Percentiles rank a stretch among this genome's conserved stretches.
Conservation (phyloP, 2,113 vertebrate genomes). For the Rostratula benghalensis region DNA sequence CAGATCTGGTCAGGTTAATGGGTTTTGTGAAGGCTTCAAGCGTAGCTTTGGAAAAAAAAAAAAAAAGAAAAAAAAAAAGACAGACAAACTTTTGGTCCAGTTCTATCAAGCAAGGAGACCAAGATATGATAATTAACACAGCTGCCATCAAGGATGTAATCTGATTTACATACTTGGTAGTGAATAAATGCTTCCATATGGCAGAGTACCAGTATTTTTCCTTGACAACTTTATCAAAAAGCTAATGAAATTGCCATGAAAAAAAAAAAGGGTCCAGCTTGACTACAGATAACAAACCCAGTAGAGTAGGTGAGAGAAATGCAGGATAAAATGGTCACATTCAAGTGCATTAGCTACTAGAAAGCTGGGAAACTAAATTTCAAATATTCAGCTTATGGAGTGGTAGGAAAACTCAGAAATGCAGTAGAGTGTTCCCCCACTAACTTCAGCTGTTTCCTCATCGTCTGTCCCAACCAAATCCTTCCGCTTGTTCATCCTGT, state of each 20-base stretch:
- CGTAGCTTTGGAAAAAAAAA: not conserved
- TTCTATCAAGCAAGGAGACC: conserved; percentile 14
- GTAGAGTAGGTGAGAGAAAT: not conserved
- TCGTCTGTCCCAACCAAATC: not conserved
- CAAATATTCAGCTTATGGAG: not conserved
- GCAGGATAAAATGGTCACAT: not conserved
- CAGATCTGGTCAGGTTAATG: not conserved
- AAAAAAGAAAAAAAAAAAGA: not conserved
- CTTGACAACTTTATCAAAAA: conserved; percentile 69
- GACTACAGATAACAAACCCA: not conserved
- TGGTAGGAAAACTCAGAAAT: not conserved
- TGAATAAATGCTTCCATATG: conserved; percentile 66
- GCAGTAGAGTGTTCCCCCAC: not conserved
- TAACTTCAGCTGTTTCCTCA: not conserved
- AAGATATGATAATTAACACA: conserved; percentile 56
- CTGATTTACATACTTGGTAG: conserved; percentile 65
- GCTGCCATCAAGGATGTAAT: conserved; percentile 61
- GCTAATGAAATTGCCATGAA: conserved; percentile 17
- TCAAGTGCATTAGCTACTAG: not conserved
- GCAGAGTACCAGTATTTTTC: conserved; percentile 59
- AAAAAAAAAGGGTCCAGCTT: not conserved
- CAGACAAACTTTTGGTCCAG: not conserved
- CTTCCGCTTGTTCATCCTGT: not conserved
- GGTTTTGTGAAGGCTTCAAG: not conserved
- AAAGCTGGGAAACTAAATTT: not conserved